Conservation (phyloP, 1,140 invertebrate species). For the Lasaia peninsularis region DNA sequence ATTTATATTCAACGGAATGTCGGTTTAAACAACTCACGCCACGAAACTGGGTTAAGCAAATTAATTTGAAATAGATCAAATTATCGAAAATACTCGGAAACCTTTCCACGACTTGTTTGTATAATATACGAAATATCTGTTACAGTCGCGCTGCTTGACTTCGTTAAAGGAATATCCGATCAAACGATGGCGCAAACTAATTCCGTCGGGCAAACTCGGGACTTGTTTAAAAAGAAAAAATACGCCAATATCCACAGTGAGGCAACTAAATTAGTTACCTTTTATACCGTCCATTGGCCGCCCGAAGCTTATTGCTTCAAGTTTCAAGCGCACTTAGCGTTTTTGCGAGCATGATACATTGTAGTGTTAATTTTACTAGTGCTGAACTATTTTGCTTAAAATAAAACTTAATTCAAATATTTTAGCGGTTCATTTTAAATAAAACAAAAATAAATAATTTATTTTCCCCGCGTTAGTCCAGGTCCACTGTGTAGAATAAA, state of each 20-base stretch:
- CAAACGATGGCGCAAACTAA: slow-evolving; percentile 72
- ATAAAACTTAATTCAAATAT: too few species aligned
- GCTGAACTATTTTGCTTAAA: not conserved
- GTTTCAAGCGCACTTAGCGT: slow-evolving; percentile 26
- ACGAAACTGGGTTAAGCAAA: not conserved
- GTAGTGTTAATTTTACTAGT: not conserved
- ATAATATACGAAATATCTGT: slow-evolving; percentile 54
- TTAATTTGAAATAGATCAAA: slow-evolving; percentile 37
- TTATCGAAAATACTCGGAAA: slow-evolving; percentile 43
- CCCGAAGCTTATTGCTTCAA: slow-evolving; percentile 3
- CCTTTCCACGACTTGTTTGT: slow-evolving; percentile 38
- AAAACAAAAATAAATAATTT: too few species aligned
- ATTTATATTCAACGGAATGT: slow-evolving; percentile 18
- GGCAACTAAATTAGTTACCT: slow-evolving; percentile 64
- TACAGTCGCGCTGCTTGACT: slow-evolving; percentile 53
- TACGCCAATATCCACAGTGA: slow-evolving; percentile 51
- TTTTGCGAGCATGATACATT: slow-evolving; percentile 8
- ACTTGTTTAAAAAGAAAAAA: slow-evolving; percentile 55
- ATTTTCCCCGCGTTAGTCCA: too few species aligned
- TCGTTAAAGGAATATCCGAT: slow-evolving; percentile 73
- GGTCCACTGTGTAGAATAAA: too few species aligned
- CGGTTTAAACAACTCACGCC: not conserved
- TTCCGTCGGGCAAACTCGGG: slow-evolving; percentile 67
- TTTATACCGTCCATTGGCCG: slow-evolving; percentile 56
- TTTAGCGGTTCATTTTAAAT: too few species aligned